Evolutionary conservation across 2,113 vertebrate species (phyloP).

Genomic region (Dromas ardeola): DNA sequence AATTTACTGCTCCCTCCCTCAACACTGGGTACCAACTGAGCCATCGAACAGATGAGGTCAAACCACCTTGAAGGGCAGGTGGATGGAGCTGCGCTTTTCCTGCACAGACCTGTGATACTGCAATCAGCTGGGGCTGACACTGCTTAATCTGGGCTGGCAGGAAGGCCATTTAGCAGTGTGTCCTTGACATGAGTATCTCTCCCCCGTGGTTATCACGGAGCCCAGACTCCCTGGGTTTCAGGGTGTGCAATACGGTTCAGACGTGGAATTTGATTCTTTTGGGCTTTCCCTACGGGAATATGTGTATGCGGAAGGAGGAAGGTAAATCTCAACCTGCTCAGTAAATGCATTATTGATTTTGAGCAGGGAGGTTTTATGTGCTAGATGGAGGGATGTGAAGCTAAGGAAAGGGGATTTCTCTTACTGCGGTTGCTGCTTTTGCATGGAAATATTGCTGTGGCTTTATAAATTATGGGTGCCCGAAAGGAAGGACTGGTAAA

Average conservation of each 20-base stretch:
- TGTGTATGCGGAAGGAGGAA: not conserved
- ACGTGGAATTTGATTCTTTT: not conserved
- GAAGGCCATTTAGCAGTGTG: not conserved
- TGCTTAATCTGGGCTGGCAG: not conserved
- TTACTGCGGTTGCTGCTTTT: not conserved
- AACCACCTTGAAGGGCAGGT: not conserved
- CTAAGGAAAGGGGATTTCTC: not conserved
- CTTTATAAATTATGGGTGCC: conserved; percentile 4
- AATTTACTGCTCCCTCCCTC: not conserved
- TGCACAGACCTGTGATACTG: not conserved
- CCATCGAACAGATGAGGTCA: not conserved
- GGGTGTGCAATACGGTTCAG: not conserved
- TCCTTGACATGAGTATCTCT: not conserved
- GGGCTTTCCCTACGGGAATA: not conserved
- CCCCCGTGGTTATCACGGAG: not conserved
- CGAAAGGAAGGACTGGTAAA: conserved; percentile 24
- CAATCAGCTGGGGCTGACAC: not conserved
- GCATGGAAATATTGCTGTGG: not conserved
- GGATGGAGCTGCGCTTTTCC: not conserved
- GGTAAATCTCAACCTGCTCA: not conserved
- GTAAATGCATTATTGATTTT: not conserved
- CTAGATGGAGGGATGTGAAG: not conserved
- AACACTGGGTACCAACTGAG: not conserved
- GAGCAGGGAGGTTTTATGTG: not conserved
- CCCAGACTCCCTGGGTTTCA: not conserved